A percentile compares a stretch with the other conserved stretches of the same genome.
These are phyloP conservation scores for Scolopax mira DNA, from an alignment of 2,113 vertebrate species.

Conservation along the genomic window DNA sequence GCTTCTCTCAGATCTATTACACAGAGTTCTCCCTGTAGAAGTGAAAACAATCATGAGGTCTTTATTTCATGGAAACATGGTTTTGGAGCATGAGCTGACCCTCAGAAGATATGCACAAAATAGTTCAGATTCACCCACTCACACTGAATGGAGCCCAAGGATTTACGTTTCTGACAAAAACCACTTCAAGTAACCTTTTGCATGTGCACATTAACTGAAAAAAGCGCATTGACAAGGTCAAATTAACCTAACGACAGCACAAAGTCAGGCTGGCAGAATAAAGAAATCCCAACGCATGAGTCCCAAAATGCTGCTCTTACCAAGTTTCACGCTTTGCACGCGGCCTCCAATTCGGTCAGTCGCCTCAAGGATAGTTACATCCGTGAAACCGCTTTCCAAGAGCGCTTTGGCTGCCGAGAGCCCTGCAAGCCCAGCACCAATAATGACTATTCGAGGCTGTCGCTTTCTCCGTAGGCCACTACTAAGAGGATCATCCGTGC, in stretches of 20 bases:
- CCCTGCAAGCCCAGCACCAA: slow-evolving; percentile 95
- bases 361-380: slow-evolving; percentile 96
- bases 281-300: accelerated
- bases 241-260: accelerated
- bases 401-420: slow-evolving; percentile 91
- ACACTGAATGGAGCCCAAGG: not conserved
- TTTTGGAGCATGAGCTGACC: not conserved
- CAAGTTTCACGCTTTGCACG: slow-evolving; percentile 91
- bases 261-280: accelerated
- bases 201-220: accelerated
- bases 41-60: not conserved
- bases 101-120: accelerated
- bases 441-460: slow-evolving; percentile 97
- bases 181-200: accelerated
- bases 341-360: slow-evolving; percentile 92
- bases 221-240: accelerated
- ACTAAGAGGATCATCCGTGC: slow-evolving; percentile 99
- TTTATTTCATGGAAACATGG: not conserved
- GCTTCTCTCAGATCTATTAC: not conserved
- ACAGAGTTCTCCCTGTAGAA: accelerated
- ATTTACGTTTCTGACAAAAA: accelerated
- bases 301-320: slow-evolving; percentile 67
- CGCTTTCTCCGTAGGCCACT: slow-evolving; percentile 88
- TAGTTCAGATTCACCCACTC: not conserved
- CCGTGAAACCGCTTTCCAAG: slow-evolving; percentile 91